Evolutionary conservation across 2,113 vertebrate genomes (phyloP).

Genomic region (Shinisaurus crocodilurus): DNA sequence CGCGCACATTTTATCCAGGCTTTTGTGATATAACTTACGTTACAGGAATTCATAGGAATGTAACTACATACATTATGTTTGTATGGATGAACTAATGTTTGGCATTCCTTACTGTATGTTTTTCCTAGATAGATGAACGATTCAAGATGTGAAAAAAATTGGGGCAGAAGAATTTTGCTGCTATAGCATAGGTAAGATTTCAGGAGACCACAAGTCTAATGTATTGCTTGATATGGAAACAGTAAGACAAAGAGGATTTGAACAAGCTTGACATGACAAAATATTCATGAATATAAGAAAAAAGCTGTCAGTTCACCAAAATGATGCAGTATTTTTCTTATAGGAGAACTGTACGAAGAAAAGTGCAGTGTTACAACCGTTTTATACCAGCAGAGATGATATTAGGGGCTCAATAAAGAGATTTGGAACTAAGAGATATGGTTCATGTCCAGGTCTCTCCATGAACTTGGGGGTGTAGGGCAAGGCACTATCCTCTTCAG

Average conservation of each 20-base stretch:
- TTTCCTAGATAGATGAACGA: constrained; percentile 13
- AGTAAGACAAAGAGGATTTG: background rate
- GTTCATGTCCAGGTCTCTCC: background rate
- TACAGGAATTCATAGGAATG: background rate
- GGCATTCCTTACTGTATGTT: background rate
- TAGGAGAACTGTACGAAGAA: constrained; percentile 29
- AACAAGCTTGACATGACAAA: background rate
- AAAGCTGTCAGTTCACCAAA: constrained; percentile 40
- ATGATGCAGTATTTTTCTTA: constrained; percentile 45
- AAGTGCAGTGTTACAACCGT: constrained; percentile 47
- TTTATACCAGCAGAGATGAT: constrained; percentile 28
- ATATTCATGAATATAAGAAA: background rate
- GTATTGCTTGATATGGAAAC: background rate
- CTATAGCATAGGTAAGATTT: constrained; percentile 3
- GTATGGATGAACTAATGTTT: background rate
- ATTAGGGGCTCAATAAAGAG: background rate
- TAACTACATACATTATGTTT: background rate
- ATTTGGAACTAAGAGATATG: background rate
- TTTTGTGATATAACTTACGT: background rate
- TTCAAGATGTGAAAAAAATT: constrained; percentile 28
- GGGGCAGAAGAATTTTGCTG: constrained; percentile 23
- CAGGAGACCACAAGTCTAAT: background rate
- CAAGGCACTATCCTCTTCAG: background rate
- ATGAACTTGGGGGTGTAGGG: background rate
- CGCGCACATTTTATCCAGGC: background rate